Evolutionary conservation across 2,797 vertebrate genomes (phyloP).

Genomic region (Tangara arthus): DNA sequence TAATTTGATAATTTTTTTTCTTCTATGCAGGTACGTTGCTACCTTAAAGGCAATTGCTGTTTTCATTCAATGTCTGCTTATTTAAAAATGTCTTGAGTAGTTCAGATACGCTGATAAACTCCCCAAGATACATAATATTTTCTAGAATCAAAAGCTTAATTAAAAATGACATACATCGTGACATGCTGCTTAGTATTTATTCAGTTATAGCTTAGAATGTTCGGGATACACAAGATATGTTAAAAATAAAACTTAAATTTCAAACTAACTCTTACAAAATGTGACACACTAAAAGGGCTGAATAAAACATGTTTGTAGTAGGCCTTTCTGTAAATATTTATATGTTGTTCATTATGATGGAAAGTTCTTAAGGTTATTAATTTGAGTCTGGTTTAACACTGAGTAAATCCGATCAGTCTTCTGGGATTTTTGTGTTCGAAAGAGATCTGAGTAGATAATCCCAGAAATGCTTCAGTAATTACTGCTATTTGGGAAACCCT

Average conservation of each 20-base stretch:
- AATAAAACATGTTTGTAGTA: background rate
- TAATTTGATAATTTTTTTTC: background rate
- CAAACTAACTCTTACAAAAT: background rate
- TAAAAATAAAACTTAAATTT: background rate
- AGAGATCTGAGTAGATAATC: background rate
- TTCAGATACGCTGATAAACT: background rate
- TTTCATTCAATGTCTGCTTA: background rate
- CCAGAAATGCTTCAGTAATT: background rate
- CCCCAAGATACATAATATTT: background rate
- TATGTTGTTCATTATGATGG: background rate
- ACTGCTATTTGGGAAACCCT: background rate
- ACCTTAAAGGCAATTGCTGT: background rate
- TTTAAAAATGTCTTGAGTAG: background rate
- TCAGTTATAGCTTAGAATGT: background rate
- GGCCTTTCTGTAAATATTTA: background rate
- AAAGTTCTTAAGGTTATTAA: background rate
- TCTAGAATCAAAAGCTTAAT: background rate
- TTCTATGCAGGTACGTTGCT: background rate
- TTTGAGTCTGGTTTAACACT: background rate
- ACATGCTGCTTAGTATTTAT: background rate
- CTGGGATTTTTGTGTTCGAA: background rate
- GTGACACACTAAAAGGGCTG: background rate
- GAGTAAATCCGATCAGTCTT: background rate
- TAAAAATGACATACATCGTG: background rate
- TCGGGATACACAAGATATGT: background rate